Conservation (phyloP, 2,113 vertebrate species). For the Dipodomys ordii region DNA sequence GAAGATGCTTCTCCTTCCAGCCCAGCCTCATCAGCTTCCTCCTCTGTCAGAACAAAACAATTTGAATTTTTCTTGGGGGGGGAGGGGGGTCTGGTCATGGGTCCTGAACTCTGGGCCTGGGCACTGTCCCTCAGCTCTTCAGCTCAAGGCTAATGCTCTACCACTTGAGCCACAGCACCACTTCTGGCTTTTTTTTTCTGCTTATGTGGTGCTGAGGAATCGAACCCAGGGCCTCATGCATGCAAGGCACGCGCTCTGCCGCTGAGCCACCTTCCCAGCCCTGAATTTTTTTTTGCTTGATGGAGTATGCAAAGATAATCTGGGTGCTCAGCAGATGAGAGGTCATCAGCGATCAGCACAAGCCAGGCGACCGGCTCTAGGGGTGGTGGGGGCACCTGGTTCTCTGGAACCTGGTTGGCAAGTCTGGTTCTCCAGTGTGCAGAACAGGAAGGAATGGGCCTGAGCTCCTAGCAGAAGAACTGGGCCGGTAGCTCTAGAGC, state of each 20-base stretch:
- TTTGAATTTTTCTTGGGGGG: neutral
- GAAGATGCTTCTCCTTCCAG: neutral
- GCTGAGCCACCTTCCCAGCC: too few relatives aligned
- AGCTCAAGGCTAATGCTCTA: too few relatives aligned
- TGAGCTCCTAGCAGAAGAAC: neutral
- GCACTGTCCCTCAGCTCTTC: too few relatives aligned
- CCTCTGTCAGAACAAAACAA: neutral
- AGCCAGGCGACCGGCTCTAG: neutral
- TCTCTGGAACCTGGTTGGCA: neutral
- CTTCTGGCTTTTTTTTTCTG: too few relatives aligned
- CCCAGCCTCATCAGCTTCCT: neutral
- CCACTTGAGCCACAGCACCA: too few relatives aligned
- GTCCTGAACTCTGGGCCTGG: too few relatives aligned
- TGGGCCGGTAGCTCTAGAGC: neutral
- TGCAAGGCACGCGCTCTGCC: too few relatives aligned
- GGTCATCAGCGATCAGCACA: neutral
- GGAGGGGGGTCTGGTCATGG: too few relatives aligned
- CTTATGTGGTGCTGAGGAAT: too few relatives aligned
- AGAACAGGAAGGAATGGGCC: neutral
- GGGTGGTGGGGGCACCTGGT: neutral
- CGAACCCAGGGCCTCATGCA: too few relatives aligned
- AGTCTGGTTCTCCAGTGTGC: neutral
- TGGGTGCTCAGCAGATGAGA: neutral
- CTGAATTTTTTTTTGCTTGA: neutral
- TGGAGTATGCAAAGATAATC: neutral